Percentiles rank a stretch among this genome's conserved stretches.
phyloP scores from a whole-genome alignment of 2,797 vertebrate genomes.

The Eptatretus atami region DNA sequence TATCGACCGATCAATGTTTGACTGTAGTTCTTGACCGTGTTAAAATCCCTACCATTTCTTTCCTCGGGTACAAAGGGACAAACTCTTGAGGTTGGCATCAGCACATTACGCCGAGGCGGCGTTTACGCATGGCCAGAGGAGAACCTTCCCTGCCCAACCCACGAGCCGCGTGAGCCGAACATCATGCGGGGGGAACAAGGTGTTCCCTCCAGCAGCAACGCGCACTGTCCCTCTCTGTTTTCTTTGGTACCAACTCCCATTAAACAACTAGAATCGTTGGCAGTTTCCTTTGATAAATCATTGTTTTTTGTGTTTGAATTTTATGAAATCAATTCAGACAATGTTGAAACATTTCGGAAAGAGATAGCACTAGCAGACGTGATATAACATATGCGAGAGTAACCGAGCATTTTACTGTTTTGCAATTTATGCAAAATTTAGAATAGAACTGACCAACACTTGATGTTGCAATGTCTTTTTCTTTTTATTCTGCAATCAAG shows the following conservation, averaged over 20 bases:
- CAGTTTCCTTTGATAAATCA: too few relatives aligned
- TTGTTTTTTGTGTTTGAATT: too few relatives aligned
- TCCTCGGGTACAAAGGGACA: constrained; percentile 19
- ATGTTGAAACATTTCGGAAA: too few relatives aligned
- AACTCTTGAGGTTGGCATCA: constrained; percentile 30
- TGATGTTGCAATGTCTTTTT: too few relatives aligned
- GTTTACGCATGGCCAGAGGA: constrained; percentile 28
- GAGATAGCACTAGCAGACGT: too few relatives aligned
- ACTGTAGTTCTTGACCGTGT: not conserved
- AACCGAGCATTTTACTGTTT: too few relatives aligned
- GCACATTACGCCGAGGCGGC: constrained; percentile 42
- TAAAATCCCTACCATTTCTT: not conserved
- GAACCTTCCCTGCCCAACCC: constrained; percentile 41
- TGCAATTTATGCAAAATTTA: too few relatives aligned
- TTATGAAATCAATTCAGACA: too few relatives aligned
- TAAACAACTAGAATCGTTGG: not conserved
- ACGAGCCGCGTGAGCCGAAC: constrained; percentile 24
- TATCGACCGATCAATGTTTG: not conserved
- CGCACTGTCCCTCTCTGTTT: constrained; percentile 41
- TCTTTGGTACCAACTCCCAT: constrained; percentile 33
- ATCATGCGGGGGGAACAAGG: constrained; percentile 20
- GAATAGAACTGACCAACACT: too few relatives aligned
- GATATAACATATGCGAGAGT: too few relatives aligned
- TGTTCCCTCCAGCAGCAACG: constrained; percentile 24
- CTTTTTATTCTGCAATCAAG: too few relatives aligned